A percentile compares a stretch with the other conserved stretches of the same genome.
Conservation (phyloP, 2,888 invertebrate species). For the Pardosa pseudoannulata region DNA sequence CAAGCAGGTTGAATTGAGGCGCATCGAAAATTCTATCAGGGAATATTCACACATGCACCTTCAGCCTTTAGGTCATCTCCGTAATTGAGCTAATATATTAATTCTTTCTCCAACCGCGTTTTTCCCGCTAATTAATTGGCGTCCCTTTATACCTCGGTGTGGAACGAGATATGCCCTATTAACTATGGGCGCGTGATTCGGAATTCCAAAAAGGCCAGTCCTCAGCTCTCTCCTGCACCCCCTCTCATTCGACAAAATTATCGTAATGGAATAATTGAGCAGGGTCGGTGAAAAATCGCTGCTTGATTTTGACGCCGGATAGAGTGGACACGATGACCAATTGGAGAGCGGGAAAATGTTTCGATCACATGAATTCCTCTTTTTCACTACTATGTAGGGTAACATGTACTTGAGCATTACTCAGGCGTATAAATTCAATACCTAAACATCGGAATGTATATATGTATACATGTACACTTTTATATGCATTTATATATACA, state of each 20-base stretch:
- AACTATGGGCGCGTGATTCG: constrained; percentile 50
- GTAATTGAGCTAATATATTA: constrained; percentile 59
- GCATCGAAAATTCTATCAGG: too few relatives aligned
- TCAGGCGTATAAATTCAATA: too few relatives aligned
- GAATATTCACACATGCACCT: background rate
- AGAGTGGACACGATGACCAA: background rate
- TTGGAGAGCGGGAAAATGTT: background rate
- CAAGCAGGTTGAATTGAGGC: too few relatives aligned
- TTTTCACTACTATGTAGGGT: too few relatives aligned
- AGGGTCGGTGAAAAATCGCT: constrained; percentile 60
- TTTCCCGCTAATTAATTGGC: constrained; percentile 30
- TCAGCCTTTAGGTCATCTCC: constrained; percentile 3
- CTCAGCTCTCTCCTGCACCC: background rate
- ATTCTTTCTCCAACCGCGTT: constrained; percentile 13
- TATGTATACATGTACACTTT: too few relatives aligned
- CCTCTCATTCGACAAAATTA: constrained; percentile 36
- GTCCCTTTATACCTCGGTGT: constrained; percentile 8
- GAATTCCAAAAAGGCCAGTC: constrained; percentile 3
- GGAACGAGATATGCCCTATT: constrained; percentile 47
- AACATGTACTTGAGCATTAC: too few relatives aligned
- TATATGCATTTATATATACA: too few relatives aligned
- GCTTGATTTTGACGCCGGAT: background rate
- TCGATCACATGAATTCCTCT: background rate
- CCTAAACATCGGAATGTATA: too few relatives aligned
- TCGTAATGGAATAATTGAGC: constrained; percentile 71